These are phyloP conservation scores for Drosophila acutilabella DNA, from an alignment of 2,888 invertebrate genomes.

Conservation along the genomic window DNA sequence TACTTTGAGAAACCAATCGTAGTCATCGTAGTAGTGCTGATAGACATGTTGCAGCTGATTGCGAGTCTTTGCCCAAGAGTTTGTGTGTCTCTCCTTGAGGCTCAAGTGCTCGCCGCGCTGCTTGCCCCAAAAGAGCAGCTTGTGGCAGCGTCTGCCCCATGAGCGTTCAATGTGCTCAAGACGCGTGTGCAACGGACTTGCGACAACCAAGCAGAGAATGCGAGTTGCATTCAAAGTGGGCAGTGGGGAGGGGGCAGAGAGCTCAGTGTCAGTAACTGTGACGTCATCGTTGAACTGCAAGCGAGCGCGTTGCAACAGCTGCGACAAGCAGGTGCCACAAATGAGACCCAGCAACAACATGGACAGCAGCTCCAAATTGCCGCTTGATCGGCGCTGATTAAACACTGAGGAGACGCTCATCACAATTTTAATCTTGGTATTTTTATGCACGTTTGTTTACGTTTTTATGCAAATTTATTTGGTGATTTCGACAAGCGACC, in stretches of 20 bases:
- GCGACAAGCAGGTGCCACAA: slow-evolving; percentile 75
- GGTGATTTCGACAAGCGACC: slow-evolving; percentile 29
- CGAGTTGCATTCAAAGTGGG: slow-evolving; percentile 86
- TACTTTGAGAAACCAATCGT: slow-evolving; percentile 98
- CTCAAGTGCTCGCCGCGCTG: slow-evolving; percentile 90
- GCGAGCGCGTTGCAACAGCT: slow-evolving; percentile 58
- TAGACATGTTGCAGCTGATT: slow-evolving; percentile 95
- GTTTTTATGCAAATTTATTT: slow-evolving; percentile 67
- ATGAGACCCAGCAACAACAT: slow-evolving; percentile 74
- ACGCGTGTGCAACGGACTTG: slow-evolving; percentile 91
- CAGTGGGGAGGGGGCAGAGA: too few species aligned
- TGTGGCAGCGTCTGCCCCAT: slow-evolving; percentile 96
- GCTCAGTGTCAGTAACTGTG: background rate
- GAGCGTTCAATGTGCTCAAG: slow-evolving; percentile 96
- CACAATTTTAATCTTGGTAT: slow-evolving; percentile 45
- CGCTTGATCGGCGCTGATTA: slow-evolving; percentile 33
- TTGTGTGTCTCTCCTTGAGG: slow-evolving; percentile 93
- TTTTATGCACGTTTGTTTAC: slow-evolving; percentile 71
- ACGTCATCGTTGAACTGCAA: slow-evolving; percentile 12
- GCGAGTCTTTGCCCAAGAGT: slow-evolving; percentile 98
- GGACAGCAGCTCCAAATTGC: slow-evolving; percentile 54
- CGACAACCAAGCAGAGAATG: slow-evolving; percentile 98
- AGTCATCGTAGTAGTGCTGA: slow-evolving; percentile 91
- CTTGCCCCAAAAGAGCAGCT: slow-evolving; percentile 93
- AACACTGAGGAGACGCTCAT: slow-evolving; percentile 26